Percentiles rank a stretch among this genome's conserved stretches.
phyloP scores from a whole-genome alignment of 2,797 vertebrate species.

The Chromobotia macracanthus region DNA sequence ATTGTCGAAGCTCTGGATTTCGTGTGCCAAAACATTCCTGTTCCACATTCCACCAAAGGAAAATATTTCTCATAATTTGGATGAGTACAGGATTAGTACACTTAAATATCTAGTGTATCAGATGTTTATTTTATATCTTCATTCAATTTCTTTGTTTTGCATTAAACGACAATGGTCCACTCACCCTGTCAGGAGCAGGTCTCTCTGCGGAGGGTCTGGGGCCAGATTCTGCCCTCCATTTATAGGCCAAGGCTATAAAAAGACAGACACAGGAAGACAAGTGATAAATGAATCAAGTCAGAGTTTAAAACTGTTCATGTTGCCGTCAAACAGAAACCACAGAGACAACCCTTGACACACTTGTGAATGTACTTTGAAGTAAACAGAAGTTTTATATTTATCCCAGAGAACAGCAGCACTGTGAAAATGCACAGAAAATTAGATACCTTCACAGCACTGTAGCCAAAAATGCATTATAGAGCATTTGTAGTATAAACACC shows the following conservation, averaged over 20 bases:
- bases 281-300: not conserved
- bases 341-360: not conserved
- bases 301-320: not conserved
- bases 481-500: too few relatives aligned
- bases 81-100: too few relatives aligned
- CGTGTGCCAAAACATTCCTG: not conserved
- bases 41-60: not conserved
- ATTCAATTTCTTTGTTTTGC: not conserved
- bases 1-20: too few relatives aligned
- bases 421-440: not conserved
- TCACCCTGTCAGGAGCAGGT: constrained; percentile 95
- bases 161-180: constrained; percentile 57
- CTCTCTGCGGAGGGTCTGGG: constrained; percentile 90
- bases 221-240: constrained; percentile 89
- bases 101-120: not conserved
- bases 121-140: not conserved
- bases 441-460: not conserved
- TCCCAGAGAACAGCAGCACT: not conserved
- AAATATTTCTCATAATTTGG: not conserved
- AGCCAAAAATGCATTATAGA: not conserved
- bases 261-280: constrained; percentile 45
- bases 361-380: not conserved
- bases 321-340: not conserved
- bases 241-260: constrained; percentile 88
- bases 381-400: not conserved